Base-by-base conservation (phyloP, 2,797 vertebrate genomes). In the Myripristis jacobus region DNA sequence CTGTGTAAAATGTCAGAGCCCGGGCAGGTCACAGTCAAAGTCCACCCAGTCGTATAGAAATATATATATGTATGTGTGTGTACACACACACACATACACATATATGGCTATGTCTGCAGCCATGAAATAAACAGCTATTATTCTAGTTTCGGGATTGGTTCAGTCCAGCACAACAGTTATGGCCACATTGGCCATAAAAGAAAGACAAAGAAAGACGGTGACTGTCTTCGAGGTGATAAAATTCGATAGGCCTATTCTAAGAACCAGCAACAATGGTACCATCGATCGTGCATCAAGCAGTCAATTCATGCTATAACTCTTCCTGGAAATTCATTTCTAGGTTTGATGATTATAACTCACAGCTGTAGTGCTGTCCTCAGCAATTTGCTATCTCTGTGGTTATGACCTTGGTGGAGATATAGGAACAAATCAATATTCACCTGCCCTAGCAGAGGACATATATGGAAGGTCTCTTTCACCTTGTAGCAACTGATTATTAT, bases 301-400 rank as follows among this genome's bases (percentile, higher is more conserved):
- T 80, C 73, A 63, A 73, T 79, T 77, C 56, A 53, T 59, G 70
- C 80, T 64, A 54, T 61, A 71, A 69, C 63, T 73, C 66, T 63
- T 84, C 70, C 88, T 76, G 83, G 81, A 91, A 93, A 92, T 91
- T 81, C 73, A 90, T 92, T 87, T 88, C 80, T 83, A 76, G 80
- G 79, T 90, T 90, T 91, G 86, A 92, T 90, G 87, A 89, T 92
- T 87, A 87, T 90, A 86, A 92, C 78, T 81, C 79, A 75, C 63
- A 75, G 48, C 63, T 34, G 50, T 65, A 75, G 66, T 85, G 91
- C 90, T 90, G 80, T 76, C 75, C 86, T 93, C 91, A 92, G 92
- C 92, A 87, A 60, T 67, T 85, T 36, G 6, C 73, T 80, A 25
- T 82, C 78, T 87, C 66, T 73, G 63, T 36, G 61, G 55, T 78